phyloP scores from a whole-genome alignment of 92 coral and sea anemone genomes.

The Virgularia gustaviana region DNA sequence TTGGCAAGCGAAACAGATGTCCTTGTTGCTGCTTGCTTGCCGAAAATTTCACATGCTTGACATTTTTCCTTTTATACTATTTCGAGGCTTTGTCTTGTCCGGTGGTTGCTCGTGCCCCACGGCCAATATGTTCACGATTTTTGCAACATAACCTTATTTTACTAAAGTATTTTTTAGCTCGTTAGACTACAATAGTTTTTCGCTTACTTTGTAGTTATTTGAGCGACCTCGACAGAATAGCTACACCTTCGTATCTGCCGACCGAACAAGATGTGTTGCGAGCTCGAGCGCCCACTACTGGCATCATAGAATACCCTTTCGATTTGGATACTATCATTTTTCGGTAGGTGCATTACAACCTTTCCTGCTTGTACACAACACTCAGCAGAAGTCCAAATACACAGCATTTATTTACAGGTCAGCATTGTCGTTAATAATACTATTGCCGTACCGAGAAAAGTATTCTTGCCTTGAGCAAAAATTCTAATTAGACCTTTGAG shows the following conservation, averaged over 20 bases:
- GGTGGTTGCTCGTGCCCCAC: not conserved
- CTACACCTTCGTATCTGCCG: conserved; percentile 85
- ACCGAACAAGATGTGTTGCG: conserved; percentile 97
- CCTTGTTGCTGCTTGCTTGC: conserved; percentile 15
- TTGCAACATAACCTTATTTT: too few species aligned
- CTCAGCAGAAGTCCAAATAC: too few species aligned
- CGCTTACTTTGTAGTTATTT: conserved; percentile 74
- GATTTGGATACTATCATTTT: conserved; percentile 98
- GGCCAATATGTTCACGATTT: too few species aligned
- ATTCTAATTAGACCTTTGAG: too few species aligned
- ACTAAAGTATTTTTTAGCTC: not conserved
- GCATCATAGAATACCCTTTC: conserved; percentile 96
- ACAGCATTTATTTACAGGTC: too few species aligned
- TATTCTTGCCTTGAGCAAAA: not conserved
- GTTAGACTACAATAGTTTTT: not conserved
- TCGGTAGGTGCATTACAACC: conserved; percentile 65
- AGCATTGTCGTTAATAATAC: too few species aligned
- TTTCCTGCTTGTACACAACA: not conserved
- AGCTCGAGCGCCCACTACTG: conserved; percentile 97
- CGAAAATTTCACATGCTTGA: conserved; percentile 2
- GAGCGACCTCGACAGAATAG: conserved; percentile 87
- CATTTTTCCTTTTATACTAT: conserved; percentile 13
- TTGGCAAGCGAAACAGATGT: conserved; percentile 20
- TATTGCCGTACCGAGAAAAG: too few species aligned
- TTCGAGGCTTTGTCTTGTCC: not conserved